Evolutionary conservation across 2,888 invertebrate species (phyloP).

Genomic region (Sphaeridia pumilis): DNA sequence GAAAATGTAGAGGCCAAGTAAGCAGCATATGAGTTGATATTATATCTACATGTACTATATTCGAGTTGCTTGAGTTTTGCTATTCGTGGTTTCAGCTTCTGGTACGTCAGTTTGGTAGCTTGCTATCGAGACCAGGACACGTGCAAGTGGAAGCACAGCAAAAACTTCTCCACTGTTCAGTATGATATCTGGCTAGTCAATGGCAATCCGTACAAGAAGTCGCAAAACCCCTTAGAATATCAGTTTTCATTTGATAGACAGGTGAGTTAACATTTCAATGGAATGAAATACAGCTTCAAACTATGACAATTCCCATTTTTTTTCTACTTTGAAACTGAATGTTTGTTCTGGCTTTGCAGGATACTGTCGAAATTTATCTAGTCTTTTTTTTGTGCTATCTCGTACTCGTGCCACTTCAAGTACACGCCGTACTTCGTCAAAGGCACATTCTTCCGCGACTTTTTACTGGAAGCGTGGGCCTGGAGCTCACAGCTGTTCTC

Average conservation of each 20-base stretch:
- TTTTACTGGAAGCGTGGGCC: constrained; percentile 71
- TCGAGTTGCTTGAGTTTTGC: not conserved
- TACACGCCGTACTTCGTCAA: constrained; percentile 78
- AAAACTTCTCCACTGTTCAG: constrained; percentile 48
- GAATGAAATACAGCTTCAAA: too few relatives aligned
- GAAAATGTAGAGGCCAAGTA: constrained; percentile 76
- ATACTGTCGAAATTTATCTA: constrained; percentile 79
- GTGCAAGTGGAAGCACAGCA: constrained; percentile 73
- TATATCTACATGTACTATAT: constrained; percentile 3
- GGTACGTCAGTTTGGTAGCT: constrained; percentile 90
- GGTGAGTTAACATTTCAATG: too few relatives aligned
- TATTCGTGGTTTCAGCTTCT: constrained; percentile 53
- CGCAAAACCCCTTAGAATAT: constrained; percentile 77
- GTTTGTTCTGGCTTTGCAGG: constrained; percentile 44
- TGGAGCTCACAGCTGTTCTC: constrained; percentile 74
- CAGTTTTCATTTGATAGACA: constrained; percentile 93
- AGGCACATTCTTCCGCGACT: constrained; percentile 82
- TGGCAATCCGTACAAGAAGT: constrained; percentile 79
- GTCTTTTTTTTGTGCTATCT: constrained; percentile 77
- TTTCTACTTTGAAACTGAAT: not conserved
- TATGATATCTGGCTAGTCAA: constrained; percentile 96
- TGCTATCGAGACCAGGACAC: constrained; percentile 70
- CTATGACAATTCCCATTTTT: too few relatives aligned
- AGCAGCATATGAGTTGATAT: not conserved
- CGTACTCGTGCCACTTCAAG: constrained; percentile 73